phyloP scores from a whole-genome alignment of 2,113 vertebrate species.

The Chaetops frenatus region DNA sequence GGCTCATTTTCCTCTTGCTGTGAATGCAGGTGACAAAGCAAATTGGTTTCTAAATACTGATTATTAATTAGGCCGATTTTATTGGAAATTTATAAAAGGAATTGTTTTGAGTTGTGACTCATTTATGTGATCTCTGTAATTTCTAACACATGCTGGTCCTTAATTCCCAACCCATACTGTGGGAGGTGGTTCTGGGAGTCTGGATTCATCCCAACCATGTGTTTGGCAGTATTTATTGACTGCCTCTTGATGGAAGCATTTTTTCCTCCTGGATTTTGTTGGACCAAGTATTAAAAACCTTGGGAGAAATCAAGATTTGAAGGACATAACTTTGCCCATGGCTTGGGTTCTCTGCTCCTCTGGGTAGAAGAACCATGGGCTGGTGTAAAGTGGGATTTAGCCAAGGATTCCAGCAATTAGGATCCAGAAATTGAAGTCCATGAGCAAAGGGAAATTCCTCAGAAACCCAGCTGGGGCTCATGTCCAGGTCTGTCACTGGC shows the following conservation, averaged over 20 bases:
- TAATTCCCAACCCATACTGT: neutral
- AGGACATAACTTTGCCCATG: accelerated
- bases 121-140: neutral
- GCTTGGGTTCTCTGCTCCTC: neutral
- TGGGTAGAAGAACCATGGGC: neutral
- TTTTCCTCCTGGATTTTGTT: neutral
- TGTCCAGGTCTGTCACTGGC: neutral
- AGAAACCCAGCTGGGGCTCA: neutral
- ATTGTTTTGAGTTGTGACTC: neutral
- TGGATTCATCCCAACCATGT: neutral
- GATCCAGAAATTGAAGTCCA: neutral
- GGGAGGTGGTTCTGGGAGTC: neutral
- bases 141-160: neutral
- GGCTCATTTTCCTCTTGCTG: neutral
- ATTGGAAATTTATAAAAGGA: neutral
- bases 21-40: neutral
- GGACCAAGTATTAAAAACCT: neutral
- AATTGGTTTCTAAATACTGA: neutral
- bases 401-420: neutral
- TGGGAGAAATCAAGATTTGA: neutral
- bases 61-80: neutral
- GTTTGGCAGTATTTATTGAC: neutral
- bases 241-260: neutral
- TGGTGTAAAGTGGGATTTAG: neutral
- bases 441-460: neutral